Evolutionary conservation across 2,113 vertebrate species (phyloP), one percentile per base, ranked within the genome.

Genomic region (Mustelus asterias): DNA sequence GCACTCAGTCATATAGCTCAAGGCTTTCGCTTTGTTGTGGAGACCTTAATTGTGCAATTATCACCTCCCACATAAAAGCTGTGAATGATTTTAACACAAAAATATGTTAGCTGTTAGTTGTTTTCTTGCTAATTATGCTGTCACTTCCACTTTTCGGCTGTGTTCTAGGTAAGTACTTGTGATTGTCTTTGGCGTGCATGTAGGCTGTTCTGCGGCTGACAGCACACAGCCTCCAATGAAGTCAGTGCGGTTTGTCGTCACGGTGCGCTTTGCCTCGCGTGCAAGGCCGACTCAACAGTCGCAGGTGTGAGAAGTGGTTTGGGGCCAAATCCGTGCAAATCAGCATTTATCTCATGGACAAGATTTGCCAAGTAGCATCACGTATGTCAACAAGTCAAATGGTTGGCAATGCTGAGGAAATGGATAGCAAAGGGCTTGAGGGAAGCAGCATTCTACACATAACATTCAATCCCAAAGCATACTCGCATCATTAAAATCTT

Each of bases 41-140:
- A 0, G 22, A 26, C 44, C 44, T 72, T 69, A 95, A 95, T 48
- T 41, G 44, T 72, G 65, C 69, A 95, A 95, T 95, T 95, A 95
- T 54, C 37, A 26, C 70, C 37, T 54, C 26, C 24, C 67, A 48
- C 37, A 72, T 76, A 33, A 76, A 70, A 72, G 67, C 94, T 95
- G 37, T 16, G 94, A 95, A 44, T 95, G 67, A 95, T 72, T 60
- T 72, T 29, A 54, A 76, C 63, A 37, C n/a, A 95, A 54, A 95
- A 72, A 95, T 70, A 95, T 95, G 67, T 48, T 72, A 11, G 37
- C 41, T 95, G 67, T 44, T 72, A 72, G 67, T 90, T 89, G 86
- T 89, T 89, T 89, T 48, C 86, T 89, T 70, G 94, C 41, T 48
- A 95, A 72, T 41, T 94, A 94, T 44, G 92, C 44, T 95, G 94